Conservation (phyloP, 2,888 invertebrate species). For the Heterodera filipjevi region DNA sequence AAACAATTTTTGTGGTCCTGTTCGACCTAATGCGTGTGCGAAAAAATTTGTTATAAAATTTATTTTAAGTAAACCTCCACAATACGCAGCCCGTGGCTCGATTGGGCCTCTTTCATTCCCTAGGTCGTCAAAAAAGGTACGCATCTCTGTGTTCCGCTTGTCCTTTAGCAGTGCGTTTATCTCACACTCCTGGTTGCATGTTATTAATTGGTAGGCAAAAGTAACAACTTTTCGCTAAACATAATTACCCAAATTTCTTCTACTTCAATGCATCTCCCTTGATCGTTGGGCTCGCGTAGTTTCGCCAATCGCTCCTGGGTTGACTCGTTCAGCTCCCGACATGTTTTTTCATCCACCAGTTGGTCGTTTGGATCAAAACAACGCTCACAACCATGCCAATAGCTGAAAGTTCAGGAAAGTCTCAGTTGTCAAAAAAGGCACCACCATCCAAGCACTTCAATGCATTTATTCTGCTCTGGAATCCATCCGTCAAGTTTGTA, state of each 20-base stretch:
- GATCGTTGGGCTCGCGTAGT: neutral
- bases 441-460: constrained; percentile 1
- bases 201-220: no score
- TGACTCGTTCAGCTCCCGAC: neutral
- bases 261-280: neutral
- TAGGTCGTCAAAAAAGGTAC: neutral
- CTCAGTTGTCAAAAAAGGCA: no score
- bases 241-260: constrained; percentile 14
- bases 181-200: neutral
- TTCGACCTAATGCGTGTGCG: neutral
- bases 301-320: neutral
- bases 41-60: no score
- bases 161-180: neutral
- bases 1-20: neutral
- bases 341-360: neutral
- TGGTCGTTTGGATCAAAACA: neutral
- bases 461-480: neutral
- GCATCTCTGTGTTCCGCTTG: neutral
- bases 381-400: neutral
- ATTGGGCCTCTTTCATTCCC: constrained; percentile 6
- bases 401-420: no score
- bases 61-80: neutral
- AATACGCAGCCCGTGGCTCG: constrained; percentile 2
- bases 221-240: no score
- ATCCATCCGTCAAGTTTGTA: constrained; percentile 8